Percentiles rank a stretch among this genome's conserved stretches.
Evolutionary conservation across 2,797 vertebrate species (phyloP).

Genomic region (Typhlichthys eigenmanni): DNA sequence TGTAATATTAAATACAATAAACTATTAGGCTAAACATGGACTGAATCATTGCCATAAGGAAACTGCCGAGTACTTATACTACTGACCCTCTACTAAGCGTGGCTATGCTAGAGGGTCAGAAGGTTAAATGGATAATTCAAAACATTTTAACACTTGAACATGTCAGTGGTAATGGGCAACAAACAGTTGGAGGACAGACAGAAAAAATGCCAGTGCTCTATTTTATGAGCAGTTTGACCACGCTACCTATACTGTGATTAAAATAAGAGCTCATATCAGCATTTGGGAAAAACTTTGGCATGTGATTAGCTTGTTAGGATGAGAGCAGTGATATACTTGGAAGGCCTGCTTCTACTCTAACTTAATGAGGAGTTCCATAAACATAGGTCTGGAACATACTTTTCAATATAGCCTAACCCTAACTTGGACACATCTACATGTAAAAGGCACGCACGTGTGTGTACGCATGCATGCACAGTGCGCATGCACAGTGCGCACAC

Average conservation of each 20-base stretch:
- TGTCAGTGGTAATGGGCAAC: conserved; percentile 65
- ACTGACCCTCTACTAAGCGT: conserved; percentile 54
- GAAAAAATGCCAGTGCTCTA: conserved; percentile 21
- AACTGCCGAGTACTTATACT: conserved; percentile 38
- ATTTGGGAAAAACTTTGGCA: background rate
- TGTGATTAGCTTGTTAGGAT: conserved; percentile 7
- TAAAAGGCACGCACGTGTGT: too few relatives aligned
- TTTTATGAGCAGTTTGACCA: background rate
- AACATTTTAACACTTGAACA: conserved; percentile 63
- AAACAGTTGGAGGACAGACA: conserved; percentile 59
- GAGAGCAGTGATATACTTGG: conserved; percentile 39
- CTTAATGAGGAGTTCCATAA: conserved; percentile 59
- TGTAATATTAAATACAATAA: conserved; percentile 51
- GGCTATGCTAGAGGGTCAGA: conserved; percentile 51
- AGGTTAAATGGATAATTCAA: conserved; percentile 71
- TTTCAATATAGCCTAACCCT: background rate
- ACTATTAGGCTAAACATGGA: conserved; percentile 52
- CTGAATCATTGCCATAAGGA: conserved; percentile 48
- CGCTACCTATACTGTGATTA: background rate
- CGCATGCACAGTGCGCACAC: too few relatives aligned
- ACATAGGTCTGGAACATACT: conserved; percentile 34
- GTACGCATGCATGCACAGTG: too few relatives aligned
- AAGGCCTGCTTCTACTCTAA: conserved; percentile 46
- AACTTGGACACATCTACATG: conserved; percentile 5
- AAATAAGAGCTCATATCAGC: conserved; percentile 1